Percentiles rank a stretch among this genome's conserved stretches.
phyloP scores from a whole-genome alignment of 2,113 vertebrate species.

The Ctenodactylus gundi region DNA sequence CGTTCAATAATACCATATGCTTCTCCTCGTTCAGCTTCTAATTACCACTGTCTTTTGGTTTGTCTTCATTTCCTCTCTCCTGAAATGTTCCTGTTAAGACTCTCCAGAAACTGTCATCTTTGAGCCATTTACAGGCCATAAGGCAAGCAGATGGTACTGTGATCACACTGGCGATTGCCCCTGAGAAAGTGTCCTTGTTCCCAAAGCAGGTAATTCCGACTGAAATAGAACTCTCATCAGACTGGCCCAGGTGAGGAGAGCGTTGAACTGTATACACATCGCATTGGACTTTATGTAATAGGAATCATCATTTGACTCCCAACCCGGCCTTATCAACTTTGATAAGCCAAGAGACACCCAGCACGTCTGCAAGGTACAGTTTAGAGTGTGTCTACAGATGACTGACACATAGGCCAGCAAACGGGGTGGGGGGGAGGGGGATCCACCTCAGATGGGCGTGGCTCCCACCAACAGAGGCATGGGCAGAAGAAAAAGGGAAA shows the following conservation, averaged over 20 bases:
- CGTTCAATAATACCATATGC: constrained; percentile 42
- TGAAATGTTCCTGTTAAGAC: constrained; percentile 39
- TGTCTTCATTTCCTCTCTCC: constrained; percentile 43
- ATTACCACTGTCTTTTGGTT: constrained; percentile 52
- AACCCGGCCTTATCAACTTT: too few relatives aligned
- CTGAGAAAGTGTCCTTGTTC: constrained; percentile 49
- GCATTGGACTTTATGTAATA: not conserved
- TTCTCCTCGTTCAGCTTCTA: constrained; percentile 59
- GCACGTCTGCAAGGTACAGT: too few relatives aligned
- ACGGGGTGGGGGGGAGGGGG: too few relatives aligned
- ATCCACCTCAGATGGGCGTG: too few relatives aligned
- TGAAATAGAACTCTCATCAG: constrained; percentile 57
- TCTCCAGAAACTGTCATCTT: constrained; percentile 48
- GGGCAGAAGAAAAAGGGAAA: too few relatives aligned
- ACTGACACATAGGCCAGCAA: too few relatives aligned
- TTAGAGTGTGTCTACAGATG: too few relatives aligned
- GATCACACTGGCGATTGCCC: constrained; percentile 57
- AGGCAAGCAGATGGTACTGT: constrained; percentile 62
- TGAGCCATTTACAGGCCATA: constrained; percentile 53
- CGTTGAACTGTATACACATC: not conserved
- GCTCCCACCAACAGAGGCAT: too few relatives aligned
- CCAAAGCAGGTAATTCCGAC: constrained; percentile 59
- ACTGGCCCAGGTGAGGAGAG: constrained; percentile 46
- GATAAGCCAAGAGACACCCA: too few relatives aligned
- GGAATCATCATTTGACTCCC: not conserved